A percentile compares a stretch with the other conserved stretches of the same genome.
phyloP scores from a whole-genome alignment of 2,888 invertebrate genomes.

The Spilarctia lutea region DNA sequence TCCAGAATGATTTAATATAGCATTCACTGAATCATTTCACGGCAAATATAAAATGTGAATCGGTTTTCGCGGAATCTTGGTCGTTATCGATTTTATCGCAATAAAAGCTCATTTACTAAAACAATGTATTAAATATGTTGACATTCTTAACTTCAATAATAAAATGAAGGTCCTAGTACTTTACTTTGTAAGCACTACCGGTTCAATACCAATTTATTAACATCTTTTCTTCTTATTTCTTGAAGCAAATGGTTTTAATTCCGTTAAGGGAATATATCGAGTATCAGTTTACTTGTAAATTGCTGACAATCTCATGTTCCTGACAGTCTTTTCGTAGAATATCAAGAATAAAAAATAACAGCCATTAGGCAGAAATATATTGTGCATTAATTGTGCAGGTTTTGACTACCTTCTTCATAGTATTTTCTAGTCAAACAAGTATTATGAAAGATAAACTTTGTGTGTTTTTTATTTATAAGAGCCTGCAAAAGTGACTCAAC shows the following conservation, averaged over 20 bases:
- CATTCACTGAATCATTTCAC: not conserved
- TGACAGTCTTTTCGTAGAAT: not conserved
- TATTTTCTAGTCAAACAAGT: too few relatives aligned
- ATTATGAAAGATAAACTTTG: too few relatives aligned
- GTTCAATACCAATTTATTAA: slow-evolving; percentile 3
- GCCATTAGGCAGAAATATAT: too few relatives aligned
- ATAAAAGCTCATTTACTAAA: slow-evolving; percentile 18
- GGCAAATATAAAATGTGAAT: slow-evolving; percentile 14
- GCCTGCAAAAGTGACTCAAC: too few relatives aligned
- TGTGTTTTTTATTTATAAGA: too few relatives aligned
- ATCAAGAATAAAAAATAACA: too few relatives aligned
- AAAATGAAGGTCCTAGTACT: slow-evolving; percentile 39
- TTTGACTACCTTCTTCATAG: too few relatives aligned
- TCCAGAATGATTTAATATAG: slow-evolving; percentile 16
- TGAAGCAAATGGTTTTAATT: not conserved
- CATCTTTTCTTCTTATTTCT: not conserved
- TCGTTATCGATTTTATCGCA: slow-evolving; percentile 15
- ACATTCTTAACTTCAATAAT: slow-evolving; percentile 29
- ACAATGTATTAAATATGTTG: slow-evolving; percentile 24
- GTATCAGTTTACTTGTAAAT: not conserved
- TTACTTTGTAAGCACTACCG: slow-evolving; percentile 33
- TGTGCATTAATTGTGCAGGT: too few relatives aligned
- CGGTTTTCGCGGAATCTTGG: slow-evolving; percentile 22
- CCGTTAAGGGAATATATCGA: not conserved
- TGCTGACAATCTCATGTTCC: not conserved